A percentile compares a stretch with the other conserved stretches of the same genome.
phyloP scores from a whole-genome alignment of 2,797 vertebrate genomes.

The Gymnoscopelus microlampas region DNA sequence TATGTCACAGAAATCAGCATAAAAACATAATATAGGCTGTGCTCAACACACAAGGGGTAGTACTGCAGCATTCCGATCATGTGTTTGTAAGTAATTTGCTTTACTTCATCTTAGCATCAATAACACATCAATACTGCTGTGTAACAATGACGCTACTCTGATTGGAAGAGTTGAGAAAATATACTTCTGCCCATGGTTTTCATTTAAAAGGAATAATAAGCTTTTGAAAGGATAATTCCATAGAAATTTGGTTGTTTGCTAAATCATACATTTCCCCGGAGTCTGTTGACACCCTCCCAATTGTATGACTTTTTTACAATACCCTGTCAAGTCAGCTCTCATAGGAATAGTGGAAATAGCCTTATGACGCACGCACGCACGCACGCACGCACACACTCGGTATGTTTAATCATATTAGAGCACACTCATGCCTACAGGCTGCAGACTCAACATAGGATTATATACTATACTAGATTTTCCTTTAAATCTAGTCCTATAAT shows the following conservation, averaged over 20 bases:
- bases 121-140: slow-evolving; percentile 67
- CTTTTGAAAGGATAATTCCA: too few relatives aligned
- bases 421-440: slow-evolving; percentile 34
- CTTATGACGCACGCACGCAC: too few relatives aligned
- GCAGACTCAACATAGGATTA: slow-evolving; percentile 50
- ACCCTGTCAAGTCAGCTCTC: too few relatives aligned
- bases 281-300: too few relatives aligned
- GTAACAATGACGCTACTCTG: slow-evolving; percentile 50
- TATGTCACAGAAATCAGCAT: too few relatives aligned
- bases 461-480: slow-evolving; percentile 25
- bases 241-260: too few relatives aligned
- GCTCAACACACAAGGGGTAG: slow-evolving; percentile 28
- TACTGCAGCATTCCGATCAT: slow-evolving; percentile 46
- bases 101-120: slow-evolving; percentile 56
- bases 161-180: slow-evolving; percentile 26
- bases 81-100: slow-evolving; percentile 68
- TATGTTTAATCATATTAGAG: slow-evolving; percentile 58
- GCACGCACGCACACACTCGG: too few relatives aligned
- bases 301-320: too few relatives aligned
- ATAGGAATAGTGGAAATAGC: too few relatives aligned
- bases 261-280: too few relatives aligned
- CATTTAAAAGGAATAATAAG: too few relatives aligned
- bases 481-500: slow-evolving; percentile 20
- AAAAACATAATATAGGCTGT: too few relatives aligned
- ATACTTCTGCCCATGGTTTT: neutral